A percentile compares a stretch with the other conserved stretches of the same genome.
Evolutionary conservation across 2,113 vertebrate genomes (phyloP).

Genomic region (Antennarius striatus): DNA sequence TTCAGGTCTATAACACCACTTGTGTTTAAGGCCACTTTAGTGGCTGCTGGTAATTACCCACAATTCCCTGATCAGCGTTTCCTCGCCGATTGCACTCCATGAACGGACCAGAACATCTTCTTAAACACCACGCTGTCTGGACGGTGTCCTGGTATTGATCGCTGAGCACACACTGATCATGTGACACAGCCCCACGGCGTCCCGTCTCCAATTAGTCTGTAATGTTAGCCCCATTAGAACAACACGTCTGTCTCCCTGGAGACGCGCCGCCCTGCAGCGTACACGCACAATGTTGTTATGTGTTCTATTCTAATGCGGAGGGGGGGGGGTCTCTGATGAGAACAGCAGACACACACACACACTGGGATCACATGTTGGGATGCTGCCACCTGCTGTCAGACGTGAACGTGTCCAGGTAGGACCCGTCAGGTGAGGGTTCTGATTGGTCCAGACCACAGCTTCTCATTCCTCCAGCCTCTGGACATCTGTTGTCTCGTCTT

Average conservation of each 20-base stretch:
- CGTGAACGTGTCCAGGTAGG: too few species aligned
- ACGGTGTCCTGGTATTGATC: constrained; percentile 31
- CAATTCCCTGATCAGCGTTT: constrained; percentile 44
- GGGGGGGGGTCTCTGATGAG: too few species aligned
- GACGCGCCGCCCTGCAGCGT: constrained; percentile 33
- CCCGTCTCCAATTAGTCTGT: constrained; percentile 52
- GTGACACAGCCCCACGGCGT: constrained; percentile 24
- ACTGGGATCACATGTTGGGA: too few species aligned
- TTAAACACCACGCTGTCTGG: too few species aligned
- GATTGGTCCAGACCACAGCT: too few species aligned
- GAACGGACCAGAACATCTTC: constrained; percentile 7
- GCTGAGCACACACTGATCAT: neutral
- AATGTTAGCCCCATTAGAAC: constrained; percentile 59
- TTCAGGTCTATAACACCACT: neutral
- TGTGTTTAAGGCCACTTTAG: constrained; percentile 26
- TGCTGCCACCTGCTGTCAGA: too few species aligned
- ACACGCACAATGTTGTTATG: constrained; percentile 4
- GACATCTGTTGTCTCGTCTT: too few species aligned
- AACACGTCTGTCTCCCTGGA: too few species aligned
- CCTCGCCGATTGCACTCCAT: constrained; percentile 40
- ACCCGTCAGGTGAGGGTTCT: too few species aligned
- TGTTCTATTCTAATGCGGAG: too few species aligned
- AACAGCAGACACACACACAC: too few species aligned
- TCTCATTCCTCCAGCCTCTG: too few species aligned
- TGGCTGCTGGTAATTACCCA: constrained; percentile 44